Conservation (phyloP, 1,140 invertebrate species). For the Dendroctonus valens region DNA sequence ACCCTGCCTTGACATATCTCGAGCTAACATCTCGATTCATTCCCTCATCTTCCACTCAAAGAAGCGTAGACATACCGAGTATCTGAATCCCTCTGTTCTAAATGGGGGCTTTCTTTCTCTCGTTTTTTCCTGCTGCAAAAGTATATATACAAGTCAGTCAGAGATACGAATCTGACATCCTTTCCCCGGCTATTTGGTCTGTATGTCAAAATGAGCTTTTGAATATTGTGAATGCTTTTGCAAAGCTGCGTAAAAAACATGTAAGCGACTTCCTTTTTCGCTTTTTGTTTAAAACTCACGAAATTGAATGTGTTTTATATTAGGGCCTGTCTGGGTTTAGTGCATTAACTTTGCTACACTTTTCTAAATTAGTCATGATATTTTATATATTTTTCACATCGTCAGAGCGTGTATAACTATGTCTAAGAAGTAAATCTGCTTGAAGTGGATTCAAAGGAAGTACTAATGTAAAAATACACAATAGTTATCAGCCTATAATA, state of each 20-base stretch:
- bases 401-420: too few relatives aligned
- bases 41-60: conserved; percentile 6
- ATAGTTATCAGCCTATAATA: too few relatives aligned
- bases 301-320: too few relatives aligned
- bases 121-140: conserved; percentile 5
- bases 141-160: conserved; percentile 4
- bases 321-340: too few relatives aligned
- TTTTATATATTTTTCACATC: too few relatives aligned
- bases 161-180: conserved; percentile 16
- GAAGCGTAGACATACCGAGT: conserved; percentile 5
- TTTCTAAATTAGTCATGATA: too few relatives aligned
- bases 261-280: neutral
- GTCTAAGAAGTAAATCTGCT: too few relatives aligned
- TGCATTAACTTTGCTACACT: too few relatives aligned
- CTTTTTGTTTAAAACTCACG: too few relatives aligned
- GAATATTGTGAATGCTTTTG: neutral
- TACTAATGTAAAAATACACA: too few relatives aligned
- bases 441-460: too few relatives aligned
- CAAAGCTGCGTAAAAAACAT: too few relatives aligned
- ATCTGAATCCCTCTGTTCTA: conserved; percentile 6
- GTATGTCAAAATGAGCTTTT: conserved; percentile 1
- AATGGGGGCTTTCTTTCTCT: conserved; percentile 3
- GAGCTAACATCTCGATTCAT: conserved; percentile 6
- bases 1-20: conserved; percentile 1
- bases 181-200: conserved; percentile 2